These are phyloP conservation scores for Pelobates fuscus DNA, from an alignment of 2,113 vertebrate species.

Conservation along the genomic window DNA sequence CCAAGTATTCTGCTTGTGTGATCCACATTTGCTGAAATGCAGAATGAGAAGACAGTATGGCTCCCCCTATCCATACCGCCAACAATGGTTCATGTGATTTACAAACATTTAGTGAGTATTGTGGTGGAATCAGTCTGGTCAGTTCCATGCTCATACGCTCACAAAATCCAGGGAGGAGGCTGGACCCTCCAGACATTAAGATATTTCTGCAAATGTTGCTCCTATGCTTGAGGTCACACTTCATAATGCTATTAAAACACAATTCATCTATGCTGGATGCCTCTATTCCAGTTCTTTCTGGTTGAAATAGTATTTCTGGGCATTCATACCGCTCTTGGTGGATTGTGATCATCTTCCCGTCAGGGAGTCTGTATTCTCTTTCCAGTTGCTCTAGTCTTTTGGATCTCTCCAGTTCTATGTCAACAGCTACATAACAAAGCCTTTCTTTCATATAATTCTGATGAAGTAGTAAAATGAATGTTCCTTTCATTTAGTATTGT, in stretches of 20 bases:
- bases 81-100: constrained; percentile 45
- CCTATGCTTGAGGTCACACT: constrained; percentile 21
- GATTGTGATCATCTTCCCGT: constrained; percentile 54
- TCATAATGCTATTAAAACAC: constrained; percentile 45
- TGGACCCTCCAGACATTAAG: constrained; percentile 34
- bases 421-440: constrained; percentile 44
- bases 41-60: constrained; percentile 59
- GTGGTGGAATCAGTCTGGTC: constrained; percentile 24
- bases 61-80: constrained; percentile 60
- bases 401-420: constrained; percentile 56
- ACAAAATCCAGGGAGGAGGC: constrained; percentile 53
- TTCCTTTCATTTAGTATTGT: constrained; percentile 65
- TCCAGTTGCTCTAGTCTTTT: constrained; percentile 46
- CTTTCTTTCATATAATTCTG: constrained; percentile 59
- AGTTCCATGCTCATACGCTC: constrained; percentile 59
- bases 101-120: constrained; percentile 57
- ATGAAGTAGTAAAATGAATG: constrained; percentile 62
- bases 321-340: constrained; percentile 59
- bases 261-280: constrained; percentile 56
- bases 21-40: constrained; percentile 66
- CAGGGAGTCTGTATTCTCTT: constrained; percentile 57
- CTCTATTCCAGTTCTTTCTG: constrained; percentile 50
- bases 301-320: constrained; percentile 59
- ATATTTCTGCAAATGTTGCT: constrained; percentile 42
- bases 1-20: constrained; percentile 49